Conservation (phyloP, 2,888 invertebrate genomes). For the Beris chalybata region DNA sequence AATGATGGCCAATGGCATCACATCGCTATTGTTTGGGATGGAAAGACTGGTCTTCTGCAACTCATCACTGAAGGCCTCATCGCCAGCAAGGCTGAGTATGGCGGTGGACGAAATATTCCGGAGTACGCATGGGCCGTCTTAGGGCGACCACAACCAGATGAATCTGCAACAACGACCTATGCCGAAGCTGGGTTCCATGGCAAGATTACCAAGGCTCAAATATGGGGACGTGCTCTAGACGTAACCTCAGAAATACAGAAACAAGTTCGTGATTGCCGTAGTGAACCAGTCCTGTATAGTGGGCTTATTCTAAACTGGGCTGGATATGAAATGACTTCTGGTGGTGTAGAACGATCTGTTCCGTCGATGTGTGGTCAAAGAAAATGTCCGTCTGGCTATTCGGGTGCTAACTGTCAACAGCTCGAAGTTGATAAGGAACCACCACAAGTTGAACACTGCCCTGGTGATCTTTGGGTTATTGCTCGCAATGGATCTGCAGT, state of each 20-base stretch:
- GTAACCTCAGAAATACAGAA: constrained; percentile 91
- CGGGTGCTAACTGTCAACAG: constrained; percentile 82
- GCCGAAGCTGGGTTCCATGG: constrained; percentile 95
- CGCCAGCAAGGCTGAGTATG: constrained; percentile 88
- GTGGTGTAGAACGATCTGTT: constrained; percentile 87
- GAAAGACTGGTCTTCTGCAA: constrained; percentile 82
- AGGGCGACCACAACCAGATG: constrained; percentile 83
- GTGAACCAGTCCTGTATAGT: constrained; percentile 86
- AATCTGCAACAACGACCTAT: constrained; percentile 62
- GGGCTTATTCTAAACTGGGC: constrained; percentile 89
- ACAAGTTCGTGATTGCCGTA: constrained; percentile 89
- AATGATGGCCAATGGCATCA: constrained; percentile 98
- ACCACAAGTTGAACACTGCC: constrained; percentile 86
- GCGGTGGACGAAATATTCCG: constrained; percentile 80
- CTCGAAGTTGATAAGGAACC: constrained; percentile 82
- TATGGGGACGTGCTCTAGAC: constrained; percentile 90
- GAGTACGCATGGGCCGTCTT: constrained; percentile 89
- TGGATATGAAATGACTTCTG: constrained; percentile 85
- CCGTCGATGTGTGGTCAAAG: constrained; percentile 91
- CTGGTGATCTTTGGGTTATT: constrained; percentile 92
- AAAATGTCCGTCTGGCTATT: constrained; percentile 84
- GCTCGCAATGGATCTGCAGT: constrained; percentile 88
- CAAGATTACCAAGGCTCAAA: constrained; percentile 88
- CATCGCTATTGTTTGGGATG: constrained; percentile 93
- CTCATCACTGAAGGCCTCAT: constrained; percentile 95